Evolutionary conservation across 2,113 vertebrate species (phyloP), one percentile per base, ranked within the genome.

Genomic region (Ptychochromis oligacanthus): DNA sequence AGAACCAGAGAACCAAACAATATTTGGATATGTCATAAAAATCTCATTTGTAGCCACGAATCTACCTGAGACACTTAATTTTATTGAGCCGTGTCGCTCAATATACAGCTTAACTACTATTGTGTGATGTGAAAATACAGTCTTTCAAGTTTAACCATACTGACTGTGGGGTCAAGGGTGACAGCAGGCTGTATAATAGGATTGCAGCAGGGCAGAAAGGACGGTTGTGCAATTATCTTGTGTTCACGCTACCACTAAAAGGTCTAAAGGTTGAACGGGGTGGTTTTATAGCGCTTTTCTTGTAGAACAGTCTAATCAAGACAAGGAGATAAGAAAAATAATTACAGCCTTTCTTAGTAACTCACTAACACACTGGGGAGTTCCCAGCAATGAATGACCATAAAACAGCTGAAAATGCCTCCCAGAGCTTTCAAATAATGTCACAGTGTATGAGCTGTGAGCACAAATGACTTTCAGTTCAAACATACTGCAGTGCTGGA

Each of bases 201-300:
- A 83, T 88, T 91, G 80, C 86, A 75, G 85, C 57, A 46, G 60
- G 12, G 64, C 8, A 64, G 84, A 83, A 52, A 62, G 67, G 85
- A 89, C 36, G 43, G 81, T 76, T 65, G 75, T 36, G 79, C 13
- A 40, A 88, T 86, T 79, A 90, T 85, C 88, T 86, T 55, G 22
- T 78, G 60, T 34, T 58, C 67, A 60, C 26, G 40, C 77, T 26
- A 75, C 60, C 80, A 67, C 67, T 59, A 75, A 81, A 91, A 89
- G 87, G 93, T 93, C 81, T 92, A 94, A 95, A 94, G 93, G 93
- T 94, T 70, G 81, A 75, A 80, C 17, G 10, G 80, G 82, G 79
- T 2, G 62, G 61, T 82, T 93, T 95, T 93, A 93, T 59, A 57
- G 52, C 58, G 40, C 82, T 52, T 72, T 54, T 55, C 46, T 31